Percentiles rank a stretch among this genome's conserved stretches.
phyloP scores from a whole-genome alignment of 2,113 vertebrate genomes.

The Centrocercus urophasianus region DNA sequence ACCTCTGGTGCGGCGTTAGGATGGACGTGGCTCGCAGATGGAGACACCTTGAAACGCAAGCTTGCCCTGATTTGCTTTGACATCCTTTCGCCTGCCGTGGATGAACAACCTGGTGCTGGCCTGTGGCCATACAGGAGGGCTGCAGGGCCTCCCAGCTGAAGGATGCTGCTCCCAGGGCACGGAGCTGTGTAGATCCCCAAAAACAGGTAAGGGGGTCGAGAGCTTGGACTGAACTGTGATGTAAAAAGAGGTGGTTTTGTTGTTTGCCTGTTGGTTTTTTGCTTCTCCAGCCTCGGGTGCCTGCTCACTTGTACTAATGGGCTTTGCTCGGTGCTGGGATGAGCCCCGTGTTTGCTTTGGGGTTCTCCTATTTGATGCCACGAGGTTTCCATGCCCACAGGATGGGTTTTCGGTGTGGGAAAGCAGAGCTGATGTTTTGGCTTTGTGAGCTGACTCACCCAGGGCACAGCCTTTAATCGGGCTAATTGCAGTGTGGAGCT shows the following conservation, averaged over 20 bases:
- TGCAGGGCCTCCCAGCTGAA: slow-evolving; percentile 72
- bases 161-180: slow-evolving; percentile 79
- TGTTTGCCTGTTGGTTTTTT: not conserved
- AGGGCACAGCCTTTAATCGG: accelerated
- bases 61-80: slow-evolving; percentile 78
- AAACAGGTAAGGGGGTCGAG: slow-evolving; percentile 80
- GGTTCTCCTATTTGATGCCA: accelerated
- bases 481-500: not conserved
- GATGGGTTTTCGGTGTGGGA: not conserved
- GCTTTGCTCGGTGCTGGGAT: not conserved
- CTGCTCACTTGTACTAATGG: not conserved
- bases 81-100: slow-evolving; percentile 64
- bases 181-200: slow-evolving; percentile 76
- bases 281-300: not conserved
- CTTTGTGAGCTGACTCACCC: not conserved
- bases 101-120: slow-evolving; percentile 73
- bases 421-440: not conserved
- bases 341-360: not conserved
- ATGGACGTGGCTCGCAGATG: slow-evolving; percentile 58
- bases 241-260: slow-evolving; percentile 51
- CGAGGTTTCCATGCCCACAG: not conserved
- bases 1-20: slow-evolving; percentile 52
- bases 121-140: slow-evolving; percentile 75
- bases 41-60: slow-evolving; percentile 71
- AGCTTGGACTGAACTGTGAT: slow-evolving; percentile 66